These are phyloP conservation scores for Cephalopterus ornatus DNA, from an alignment of 2,113 vertebrate genomes.

Conservation along the genomic window DNA sequence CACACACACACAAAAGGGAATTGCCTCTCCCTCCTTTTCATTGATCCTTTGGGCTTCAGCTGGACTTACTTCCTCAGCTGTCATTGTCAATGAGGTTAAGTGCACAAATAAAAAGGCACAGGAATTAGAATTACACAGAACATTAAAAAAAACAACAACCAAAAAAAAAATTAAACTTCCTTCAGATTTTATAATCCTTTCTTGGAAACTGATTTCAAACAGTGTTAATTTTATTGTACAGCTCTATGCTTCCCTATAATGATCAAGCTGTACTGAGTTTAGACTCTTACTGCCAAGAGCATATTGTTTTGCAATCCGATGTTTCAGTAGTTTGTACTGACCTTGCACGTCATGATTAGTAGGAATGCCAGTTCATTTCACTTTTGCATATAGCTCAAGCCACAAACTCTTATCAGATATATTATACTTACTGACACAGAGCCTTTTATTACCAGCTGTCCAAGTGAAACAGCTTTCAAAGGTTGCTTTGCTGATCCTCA, in stretches of 20 bases:
- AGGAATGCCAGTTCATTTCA: background rate
- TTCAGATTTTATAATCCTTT: background rate
- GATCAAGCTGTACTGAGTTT: background rate
- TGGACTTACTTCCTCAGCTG: background rate
- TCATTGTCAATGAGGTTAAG: background rate
- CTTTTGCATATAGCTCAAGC: background rate
- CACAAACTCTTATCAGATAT: background rate
- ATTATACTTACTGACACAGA: background rate
- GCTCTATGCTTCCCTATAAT: background rate
- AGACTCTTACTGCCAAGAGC: background rate
- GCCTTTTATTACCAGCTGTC: conserved; percentile 1
- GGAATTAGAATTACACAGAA: background rate
- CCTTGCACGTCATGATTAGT: background rate
- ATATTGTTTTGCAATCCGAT: background rate
- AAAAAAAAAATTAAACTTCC: background rate
- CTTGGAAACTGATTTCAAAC: background rate
- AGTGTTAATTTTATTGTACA: background rate
- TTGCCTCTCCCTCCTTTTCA: background rate
- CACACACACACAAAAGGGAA: background rate
- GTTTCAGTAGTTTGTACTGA: background rate
- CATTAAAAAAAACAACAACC: background rate
- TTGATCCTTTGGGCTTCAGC: background rate
- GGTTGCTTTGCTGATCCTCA: background rate
- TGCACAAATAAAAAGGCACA: background rate
- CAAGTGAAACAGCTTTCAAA: conserved; percentile 11